Evolutionary conservation across 2,888 invertebrate genomes (phyloP), one percentile per base, ranked within the genome.

Genomic region (Cordilura impudica): DNA sequence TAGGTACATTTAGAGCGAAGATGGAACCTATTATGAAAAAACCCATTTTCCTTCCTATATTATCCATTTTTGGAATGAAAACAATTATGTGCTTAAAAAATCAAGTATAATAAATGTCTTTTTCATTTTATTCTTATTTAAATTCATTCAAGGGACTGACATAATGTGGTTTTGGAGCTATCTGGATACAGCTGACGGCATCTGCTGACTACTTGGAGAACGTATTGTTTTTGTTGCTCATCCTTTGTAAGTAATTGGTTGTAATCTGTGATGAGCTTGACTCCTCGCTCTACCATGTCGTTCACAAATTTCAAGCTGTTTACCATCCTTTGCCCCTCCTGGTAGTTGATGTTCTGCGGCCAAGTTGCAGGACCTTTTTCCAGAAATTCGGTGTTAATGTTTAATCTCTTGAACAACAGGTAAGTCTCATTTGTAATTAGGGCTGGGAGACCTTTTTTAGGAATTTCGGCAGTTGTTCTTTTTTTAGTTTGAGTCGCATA

Each of bases 281-380:
- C 66, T 49, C 67, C 75, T 63, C 51, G 56, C 56, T 75, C 75
- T 54, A 61, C 49, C 56, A 56, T 67, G 60, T 63, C 78, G 26
- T 78, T 78, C 26, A 69, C 72, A 63, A 70, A 58, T 75, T 69
- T 75, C 35, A 78, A 61, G 49, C 58, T 69, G 49, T 58, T 60
- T 29, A 72, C 61, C 53, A 75, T 56, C 39, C 70, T 66, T 56
- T 66, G 67, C 35, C 43, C 51, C 21, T 63, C 21, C 23, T 29
- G 21, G 51, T 66, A 77, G 53, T 56, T 43, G 53, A 63, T 56
- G 53, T 70, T 70, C 47, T 73, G 43, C 49, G 54, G 49, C 77
- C 70, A 69, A 53, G 39, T 70, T 65, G 70, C 39, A 70, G 58
- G 58, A 70, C 70, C 45, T 65, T 47, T 69, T 47, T 70, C 49